phyloP scores from a whole-genome alignment of 1,140 invertebrate genomes.

The Linepithema humile region DNA sequence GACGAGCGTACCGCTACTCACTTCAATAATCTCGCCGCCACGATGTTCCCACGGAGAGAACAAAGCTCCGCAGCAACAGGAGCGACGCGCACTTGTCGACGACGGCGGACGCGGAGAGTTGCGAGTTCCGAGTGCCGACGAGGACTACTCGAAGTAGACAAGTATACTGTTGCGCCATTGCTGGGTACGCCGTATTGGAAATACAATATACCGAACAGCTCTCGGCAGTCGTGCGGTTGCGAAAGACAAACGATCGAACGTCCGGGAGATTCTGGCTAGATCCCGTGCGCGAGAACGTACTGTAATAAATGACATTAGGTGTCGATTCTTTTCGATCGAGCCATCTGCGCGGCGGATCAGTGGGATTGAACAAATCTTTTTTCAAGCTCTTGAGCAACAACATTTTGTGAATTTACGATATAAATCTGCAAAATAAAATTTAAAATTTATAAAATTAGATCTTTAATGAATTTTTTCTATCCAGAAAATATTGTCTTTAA shows the following conservation, averaged over 20 bases:
- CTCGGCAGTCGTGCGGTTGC: slow-evolving; percentile 75
- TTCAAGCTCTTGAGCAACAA: neutral
- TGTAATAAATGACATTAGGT: neutral
- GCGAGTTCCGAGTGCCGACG: slow-evolving; percentile 49
- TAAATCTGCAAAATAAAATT: neutral
- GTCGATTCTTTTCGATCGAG: neutral
- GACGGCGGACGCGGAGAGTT: neutral
- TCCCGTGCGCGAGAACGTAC: neutral
- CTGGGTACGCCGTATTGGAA: slow-evolving; percentile 76
- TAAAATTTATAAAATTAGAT: no score
- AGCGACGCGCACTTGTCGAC: slow-evolving; percentile 52
- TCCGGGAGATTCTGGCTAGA: slow-evolving; percentile 41
- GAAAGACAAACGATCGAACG: slow-evolving; percentile 80
- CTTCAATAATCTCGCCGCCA: slow-evolving; percentile 45
- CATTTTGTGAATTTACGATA: neutral
- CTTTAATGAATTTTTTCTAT: neutral
- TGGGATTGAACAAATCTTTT: neutral
- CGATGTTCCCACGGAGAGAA: slow-evolving; percentile 51
- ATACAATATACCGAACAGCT: slow-evolving; percentile 71
- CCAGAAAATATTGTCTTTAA: neutral
- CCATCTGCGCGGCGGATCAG: neutral
- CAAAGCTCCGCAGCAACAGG: slow-evolving; percentile 49
- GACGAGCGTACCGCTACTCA: slow-evolving; percentile 31
- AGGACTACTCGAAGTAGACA: slow-evolving; percentile 76
- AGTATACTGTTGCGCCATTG: slow-evolving; percentile 76